phyloP scores from a whole-genome alignment of 2,113 vertebrate species.

The Microcebus tavaratra region DNA sequence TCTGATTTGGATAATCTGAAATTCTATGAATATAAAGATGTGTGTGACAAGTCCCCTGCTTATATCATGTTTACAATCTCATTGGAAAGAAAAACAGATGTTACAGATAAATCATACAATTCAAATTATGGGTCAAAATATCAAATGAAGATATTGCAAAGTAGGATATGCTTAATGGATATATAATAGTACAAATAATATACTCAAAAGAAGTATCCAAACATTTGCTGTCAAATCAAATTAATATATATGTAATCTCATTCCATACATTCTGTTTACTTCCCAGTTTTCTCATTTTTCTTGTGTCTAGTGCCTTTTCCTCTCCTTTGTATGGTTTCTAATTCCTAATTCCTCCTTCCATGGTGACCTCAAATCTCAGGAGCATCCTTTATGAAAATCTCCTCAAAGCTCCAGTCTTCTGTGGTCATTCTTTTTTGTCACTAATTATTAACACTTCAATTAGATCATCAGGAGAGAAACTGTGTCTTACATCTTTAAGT shows the following conservation, averaged over 20 bases:
- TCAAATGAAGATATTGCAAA: slow-evolving; percentile 34
- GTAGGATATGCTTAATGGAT: background rate
- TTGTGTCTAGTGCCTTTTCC: background rate
- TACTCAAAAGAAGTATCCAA: background rate
- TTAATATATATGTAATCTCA: background rate
- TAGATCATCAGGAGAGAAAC: slow-evolving; percentile 9
- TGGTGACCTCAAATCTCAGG: background rate
- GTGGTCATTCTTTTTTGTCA: background rate
- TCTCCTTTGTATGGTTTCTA: background rate
- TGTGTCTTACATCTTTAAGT: background rate
- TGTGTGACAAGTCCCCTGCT: background rate
- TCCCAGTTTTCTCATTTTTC: background rate
- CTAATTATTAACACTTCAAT: background rate
- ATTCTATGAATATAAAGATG: background rate
- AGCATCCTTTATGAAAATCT: background rate
- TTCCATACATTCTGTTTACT: background rate
- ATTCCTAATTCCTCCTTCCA: background rate
- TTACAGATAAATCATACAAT: background rate
- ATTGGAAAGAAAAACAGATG: background rate
- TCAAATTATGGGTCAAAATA: background rate
- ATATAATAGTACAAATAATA: background rate
- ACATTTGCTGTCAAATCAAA: background rate
- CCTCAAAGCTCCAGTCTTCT: background rate
- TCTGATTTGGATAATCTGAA: background rate
- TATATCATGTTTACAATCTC: background rate